Base-by-base conservation (phyloP, 2,888 invertebrate genomes). In the Microplitis manilae region DNA sequence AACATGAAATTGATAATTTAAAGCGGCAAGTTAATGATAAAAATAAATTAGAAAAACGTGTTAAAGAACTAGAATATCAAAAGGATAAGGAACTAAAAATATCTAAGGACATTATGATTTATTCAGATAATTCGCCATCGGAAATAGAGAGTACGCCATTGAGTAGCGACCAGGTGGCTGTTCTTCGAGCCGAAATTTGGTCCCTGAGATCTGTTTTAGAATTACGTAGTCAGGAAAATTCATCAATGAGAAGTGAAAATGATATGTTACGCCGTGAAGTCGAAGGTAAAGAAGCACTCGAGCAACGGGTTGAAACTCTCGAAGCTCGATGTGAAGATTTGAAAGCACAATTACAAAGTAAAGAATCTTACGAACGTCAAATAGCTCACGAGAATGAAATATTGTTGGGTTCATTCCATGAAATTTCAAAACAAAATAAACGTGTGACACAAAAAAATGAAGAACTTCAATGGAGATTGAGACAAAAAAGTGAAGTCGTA, bases 121-220 rank as follows among this genome's bases (percentile, higher is more conserved):
- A 59, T 87, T 90, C 90, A 83, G 92, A 93, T 85, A 90, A 92
- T 82, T 89, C 91, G 68, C 90, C 91, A 69, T 92, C 91, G 82
- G 92, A 92, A 82, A 91, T 84, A 83, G 90, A 86, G 75, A 91
- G 91, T 77, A 91, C 91, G 81, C 90, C 92, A 68, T 91, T 91
- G 79, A 81, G 87, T 87, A 77, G 92, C 90, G 84, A 90, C 89
- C 83, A 92, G 90, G 84, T 88, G n/a, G 88, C 89, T 1, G 84
- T 92, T 84, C 84, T 95, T 62, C 92, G 94, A 84, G 94, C 94
- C 79, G 95, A 96, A 90, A 94, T 95, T 1, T 94, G 95, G 83
- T 97, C 97, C 17, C 91, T 98, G 79, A 93, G 96, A 81, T 94
- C 95, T 60, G 98, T 98, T 2, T 91, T 98, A 79, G 98, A 98